Evolutionary conservation across 2,888 invertebrate species (phyloP), one percentile per base, ranked within the genome.

Genomic region (Tuta absoluta): DNA sequence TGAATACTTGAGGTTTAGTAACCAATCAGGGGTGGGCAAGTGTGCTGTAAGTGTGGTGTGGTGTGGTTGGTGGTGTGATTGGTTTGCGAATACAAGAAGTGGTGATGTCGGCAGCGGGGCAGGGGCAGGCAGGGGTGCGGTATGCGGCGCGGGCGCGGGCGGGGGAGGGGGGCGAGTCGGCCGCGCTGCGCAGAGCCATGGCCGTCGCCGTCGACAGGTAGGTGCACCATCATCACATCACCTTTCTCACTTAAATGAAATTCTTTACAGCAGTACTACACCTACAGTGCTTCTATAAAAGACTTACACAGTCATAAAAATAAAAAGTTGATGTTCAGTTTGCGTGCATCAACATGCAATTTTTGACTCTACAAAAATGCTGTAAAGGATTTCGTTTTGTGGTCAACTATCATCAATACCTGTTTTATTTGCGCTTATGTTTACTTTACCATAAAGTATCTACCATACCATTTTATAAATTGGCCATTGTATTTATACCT

Each of bases 181-280:
- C 62, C 48, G 74, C 72, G 33, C 66, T 72, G 64, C 68, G 68
- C 58, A 68, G 63, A 66, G 65, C 75, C 65, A 67, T 75, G 71
- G 67, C 79, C 17, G 72, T 71, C 45, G 71, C 67, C 59, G 69
- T 73, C 61, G 68, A 73, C 69, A 74, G 76, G 76, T 76, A 69
- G 41, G 68, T 63, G 63, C 56, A 38, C 12, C 23, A 49, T 49
- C 11, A 49, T 19, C 19, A 53, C 56, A 12, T 41, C 17, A 11
- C 14, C 7, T 2, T 37, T 3, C 23, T 33, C 21, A 12, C 14
- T n/a, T 7, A 3, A 51, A 17, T 10, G 10, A 11, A 23, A 23
- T 51, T 5, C 4, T 17, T 19, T n/a, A 41, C 41, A 4, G 2
- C 45, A 45, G 7, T n/a, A n/a, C n/a, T n/a, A 8, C 33, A 33